These are phyloP conservation scores for Volucella zonaria DNA, from an alignment of 2,888 invertebrate genomes.

Conservation along the genomic window DNA sequence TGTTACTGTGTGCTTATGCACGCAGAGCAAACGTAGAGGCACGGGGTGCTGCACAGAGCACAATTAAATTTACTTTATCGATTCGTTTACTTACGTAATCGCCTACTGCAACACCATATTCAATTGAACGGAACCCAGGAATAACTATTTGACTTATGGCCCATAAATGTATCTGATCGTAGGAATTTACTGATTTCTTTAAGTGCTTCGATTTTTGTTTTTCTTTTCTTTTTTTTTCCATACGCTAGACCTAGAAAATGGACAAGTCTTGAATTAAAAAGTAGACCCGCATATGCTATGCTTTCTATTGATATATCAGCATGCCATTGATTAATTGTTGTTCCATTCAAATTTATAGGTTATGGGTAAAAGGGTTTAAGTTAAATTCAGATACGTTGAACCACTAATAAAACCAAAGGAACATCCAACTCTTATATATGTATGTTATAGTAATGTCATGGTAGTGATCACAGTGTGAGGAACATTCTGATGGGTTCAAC, in stretches of 20 bases:
- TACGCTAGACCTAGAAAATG: no score
- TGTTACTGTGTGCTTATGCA: no score
- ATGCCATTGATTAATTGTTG: constrained; percentile 14
- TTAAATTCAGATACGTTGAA: no score
- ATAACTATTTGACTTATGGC: constrained; percentile 7
- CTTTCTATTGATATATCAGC: constrained; percentile 4
- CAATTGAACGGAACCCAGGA: constrained; percentile 13
- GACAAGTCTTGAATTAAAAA: no score
- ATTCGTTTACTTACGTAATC: constrained; percentile 41
- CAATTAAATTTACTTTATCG: constrained; percentile 29
- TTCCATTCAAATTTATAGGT: background rate
- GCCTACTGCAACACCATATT: constrained; percentile 9
- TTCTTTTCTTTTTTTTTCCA: no score
- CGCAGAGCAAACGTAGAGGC: background rate
- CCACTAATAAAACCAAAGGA: no score
- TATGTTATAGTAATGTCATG: no score
- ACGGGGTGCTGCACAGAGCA: background rate
- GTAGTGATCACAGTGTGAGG: background rate
- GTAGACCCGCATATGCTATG: background rate
- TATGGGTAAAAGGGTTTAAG: no score
- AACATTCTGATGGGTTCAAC: constrained; percentile 34
- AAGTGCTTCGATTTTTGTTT: no score
- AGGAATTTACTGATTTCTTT: no score
- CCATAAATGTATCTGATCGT: no score
- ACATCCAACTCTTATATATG: background rate